Base-by-base conservation (phyloP, 2,797 vertebrate species). In the Tapirus indicus region DNA sequence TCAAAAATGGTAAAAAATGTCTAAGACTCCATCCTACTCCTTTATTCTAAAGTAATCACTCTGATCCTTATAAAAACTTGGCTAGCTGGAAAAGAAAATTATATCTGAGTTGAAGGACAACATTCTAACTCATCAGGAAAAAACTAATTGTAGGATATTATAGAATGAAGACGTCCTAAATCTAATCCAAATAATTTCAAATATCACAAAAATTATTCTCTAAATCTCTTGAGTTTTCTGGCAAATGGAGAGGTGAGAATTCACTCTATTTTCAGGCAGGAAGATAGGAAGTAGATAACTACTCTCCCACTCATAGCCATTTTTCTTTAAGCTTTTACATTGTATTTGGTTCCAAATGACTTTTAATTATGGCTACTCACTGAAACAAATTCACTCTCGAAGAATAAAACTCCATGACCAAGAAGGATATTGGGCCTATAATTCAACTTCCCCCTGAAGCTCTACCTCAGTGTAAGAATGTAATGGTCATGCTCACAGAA, bases 1-100 rank as follows among this genome's bases (percentile, higher is more conserved):
- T 56, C 27, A 75, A 85, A 83, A 35, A 56, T 85, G 58, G 35
- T 77, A 85, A 11, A 93, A 85, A 66, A 93, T 93, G 47, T 64
- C 69, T 54, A 25, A 92, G 16, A 29, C 38, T 93, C 10, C 47
- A 68, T n/a, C 75, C 21, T 85, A 85, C 9, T 54, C 68, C 11
- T 38, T 85, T 62, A 60, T 69, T 86, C 38, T 54, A 64, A 88
- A 62, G 54, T 32, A 49, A 64, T 54, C 47, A 54, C 8, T 35
- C 11, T 35, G 85, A 74, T 49, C 44, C 29, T 58, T 56, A 38
- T 89, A 17, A 74, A 66, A 89, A 54, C 11, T 71, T 80, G 10
- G 21, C 68, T 88, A 72, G n/a, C 62, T 41, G 62, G 17, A 60
- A 16, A 47, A 27, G 23, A 29, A 79, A 87, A 58, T 54, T 44